These are phyloP conservation scores for Cecidostiba fungosa DNA, from an alignment of 2,888 invertebrate genomes.

Conservation along the genomic window DNA sequence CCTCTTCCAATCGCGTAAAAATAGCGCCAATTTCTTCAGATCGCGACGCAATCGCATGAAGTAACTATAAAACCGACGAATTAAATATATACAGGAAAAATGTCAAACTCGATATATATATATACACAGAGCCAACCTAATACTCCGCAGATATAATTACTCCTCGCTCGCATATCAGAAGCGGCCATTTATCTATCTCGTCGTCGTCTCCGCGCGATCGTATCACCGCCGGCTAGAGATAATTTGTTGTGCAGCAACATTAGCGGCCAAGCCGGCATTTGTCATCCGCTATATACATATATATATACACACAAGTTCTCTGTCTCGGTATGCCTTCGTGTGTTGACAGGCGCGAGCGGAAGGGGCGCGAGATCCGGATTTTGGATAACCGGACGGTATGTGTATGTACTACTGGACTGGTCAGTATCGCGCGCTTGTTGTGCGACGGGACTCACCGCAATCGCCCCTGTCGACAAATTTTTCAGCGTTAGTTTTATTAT, in stretches of 20 bases:
- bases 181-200: conserved; percentile 12
- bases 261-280: conserved; percentile 76
- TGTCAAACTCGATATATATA: too few relatives aligned
- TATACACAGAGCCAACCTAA: too few relatives aligned
- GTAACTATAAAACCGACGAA: too few relatives aligned
- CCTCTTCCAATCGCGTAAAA: too few relatives aligned
- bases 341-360: conserved; percentile 77
- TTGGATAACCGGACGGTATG: conserved; percentile 73
- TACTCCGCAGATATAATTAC: background rate
- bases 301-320: background rate
- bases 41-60: too few relatives aligned
- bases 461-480: conserved; percentile 79
- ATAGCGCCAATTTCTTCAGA: too few relatives aligned
- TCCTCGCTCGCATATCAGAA: background rate
- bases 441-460: conserved; percentile 75
- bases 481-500: conserved; percentile 14
- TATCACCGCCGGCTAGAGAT: conserved; percentile 61
- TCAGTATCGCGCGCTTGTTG: conserved; percentile 64
- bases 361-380: conserved; percentile 72
- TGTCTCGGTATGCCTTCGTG: conserved; percentile 60
- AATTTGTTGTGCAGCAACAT: conserved; percentile 79
- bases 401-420: conserved; percentile 70
- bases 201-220: conserved; percentile 15
- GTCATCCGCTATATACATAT: conserved; percentile 74
- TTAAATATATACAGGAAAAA: too few relatives aligned